Base-by-base conservation (phyloP, 2,888 invertebrate species). In the Argyresthia goedartella region DNA sequence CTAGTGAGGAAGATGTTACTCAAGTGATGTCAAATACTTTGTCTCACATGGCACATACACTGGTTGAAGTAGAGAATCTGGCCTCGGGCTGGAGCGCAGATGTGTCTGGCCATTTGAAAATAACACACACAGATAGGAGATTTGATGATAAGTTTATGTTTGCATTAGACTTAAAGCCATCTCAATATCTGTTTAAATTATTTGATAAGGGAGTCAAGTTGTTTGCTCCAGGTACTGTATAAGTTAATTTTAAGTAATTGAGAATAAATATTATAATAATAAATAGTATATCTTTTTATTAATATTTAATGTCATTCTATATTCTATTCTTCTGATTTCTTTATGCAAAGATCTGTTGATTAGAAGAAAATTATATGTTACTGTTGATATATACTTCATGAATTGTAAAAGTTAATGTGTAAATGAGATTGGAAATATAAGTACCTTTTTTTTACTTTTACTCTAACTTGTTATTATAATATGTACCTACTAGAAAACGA, bases 201-300 rank as follows among this genome's bases (percentile, higher is more conserved):
- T 89, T 89, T 71, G 93, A 94, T 71, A 89, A 91, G 66, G 92
- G 92, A 63, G 89, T 94, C 3, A 92, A 92, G 69, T 87, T 93
- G 45, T 91, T 92, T 70, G 90, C 90, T 58, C 92, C 93, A 1
- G 94, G 94, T 43, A 88, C 78, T n/a, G 73, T 84, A 44, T 75
- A 41, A 51, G 10, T 48, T 42, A 39, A 39, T 39, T 39, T 1
- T 39, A 11, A 39, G n/a, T 39, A 39, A 39, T 39, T 1, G 6
- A 25, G 3, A 4, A 25, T 25, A 6, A 25, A 25, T 6, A 25
- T 25, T 4, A 25, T 25, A 6, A 25, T 2, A 25, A 25, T 6
- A 25, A 25, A 25, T 25, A 25, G n/a, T 25, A 25, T 25, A 25
- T 25, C 6, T 14, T n/a, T 44, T 14, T 15, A 14, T 15, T 15